Conservation (phyloP, 1,140 invertebrate genomes). For the Sarcophaga peregrina region DNA sequence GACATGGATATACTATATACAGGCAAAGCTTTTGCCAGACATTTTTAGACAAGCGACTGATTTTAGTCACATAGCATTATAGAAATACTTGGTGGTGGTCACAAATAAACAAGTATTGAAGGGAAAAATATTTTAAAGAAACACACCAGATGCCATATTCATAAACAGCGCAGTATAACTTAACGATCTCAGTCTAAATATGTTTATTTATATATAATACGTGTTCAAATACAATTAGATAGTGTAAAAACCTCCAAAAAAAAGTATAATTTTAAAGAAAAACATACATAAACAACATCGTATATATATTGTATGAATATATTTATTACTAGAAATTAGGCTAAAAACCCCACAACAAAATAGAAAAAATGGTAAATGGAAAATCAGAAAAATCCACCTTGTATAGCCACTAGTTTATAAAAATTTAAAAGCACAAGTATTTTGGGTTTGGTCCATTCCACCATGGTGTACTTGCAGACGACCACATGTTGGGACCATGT, state of each 20-base stretch:
- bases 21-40: too few relatives aligned
- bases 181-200: neutral
- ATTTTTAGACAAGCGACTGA: too few relatives aligned
- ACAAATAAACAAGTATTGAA: too few relatives aligned
- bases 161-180: too few relatives aligned
- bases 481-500: slow-evolving; percentile 41
- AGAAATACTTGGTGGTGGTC: too few relatives aligned
- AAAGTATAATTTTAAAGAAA: neutral
- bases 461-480: slow-evolving; percentile 16
- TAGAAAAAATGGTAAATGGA: neutral
- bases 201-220: slow-evolving; percentile 4
- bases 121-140: too few relatives aligned
- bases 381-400: slow-evolving; percentile 4
- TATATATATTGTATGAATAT: slow-evolving; percentile 14
- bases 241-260: slow-evolving; percentile 12
- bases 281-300: neutral
- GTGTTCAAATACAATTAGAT: slow-evolving; percentile 28
- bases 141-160: too few relatives aligned
- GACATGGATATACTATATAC: too few relatives aligned
- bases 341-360: neutral
- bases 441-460: slow-evolving; percentile 35
- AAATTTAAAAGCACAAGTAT: neutral
- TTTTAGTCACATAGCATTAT: too few relatives aligned
- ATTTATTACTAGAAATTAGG: slow-evolving; percentile 18
- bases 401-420: neutral